These are phyloP conservation scores for Micropoecilia bifurca DNA, from an alignment of 2,797 vertebrate genomes.

Conservation along the genomic window DNA sequence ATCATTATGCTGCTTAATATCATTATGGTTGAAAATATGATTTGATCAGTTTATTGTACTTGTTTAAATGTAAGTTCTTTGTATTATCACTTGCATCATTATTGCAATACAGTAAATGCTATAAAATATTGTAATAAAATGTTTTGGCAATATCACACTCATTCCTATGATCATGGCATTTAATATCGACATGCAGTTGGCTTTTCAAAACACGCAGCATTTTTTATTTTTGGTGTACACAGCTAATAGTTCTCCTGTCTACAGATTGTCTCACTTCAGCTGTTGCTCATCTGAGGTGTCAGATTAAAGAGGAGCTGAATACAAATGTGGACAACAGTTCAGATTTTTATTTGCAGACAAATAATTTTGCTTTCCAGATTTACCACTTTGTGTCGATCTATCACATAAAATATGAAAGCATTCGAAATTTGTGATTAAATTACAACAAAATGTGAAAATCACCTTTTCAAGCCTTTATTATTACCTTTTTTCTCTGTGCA, in stretches of 20 bases:
- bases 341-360: neutral
- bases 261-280: neutral
- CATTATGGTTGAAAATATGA: neutral
- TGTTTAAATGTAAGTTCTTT: neutral
- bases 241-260: neutral
- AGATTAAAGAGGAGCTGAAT: neutral
- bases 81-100: neutral
- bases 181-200: too few relatives aligned
- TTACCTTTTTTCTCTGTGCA: slow-evolving; percentile 59
- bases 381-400: neutral
- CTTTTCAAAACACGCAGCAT: too few relatives aligned
- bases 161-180: neutral
- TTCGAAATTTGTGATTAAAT: neutral
- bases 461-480: neutral
- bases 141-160: neutral
- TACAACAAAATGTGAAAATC: neutral
- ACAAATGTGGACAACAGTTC: neutral
- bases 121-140: neutral
- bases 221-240: neutral
- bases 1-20: neutral
- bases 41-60: neutral
- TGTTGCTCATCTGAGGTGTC: neutral
- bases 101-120: neutral
- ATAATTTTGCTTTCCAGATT: neutral
- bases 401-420: neutral